Percentiles rank a stretch among this genome's conserved stretches.
phyloP scores from a whole-genome alignment of 2,113 vertebrate genomes.

The Anoplopoma fimbria region DNA sequence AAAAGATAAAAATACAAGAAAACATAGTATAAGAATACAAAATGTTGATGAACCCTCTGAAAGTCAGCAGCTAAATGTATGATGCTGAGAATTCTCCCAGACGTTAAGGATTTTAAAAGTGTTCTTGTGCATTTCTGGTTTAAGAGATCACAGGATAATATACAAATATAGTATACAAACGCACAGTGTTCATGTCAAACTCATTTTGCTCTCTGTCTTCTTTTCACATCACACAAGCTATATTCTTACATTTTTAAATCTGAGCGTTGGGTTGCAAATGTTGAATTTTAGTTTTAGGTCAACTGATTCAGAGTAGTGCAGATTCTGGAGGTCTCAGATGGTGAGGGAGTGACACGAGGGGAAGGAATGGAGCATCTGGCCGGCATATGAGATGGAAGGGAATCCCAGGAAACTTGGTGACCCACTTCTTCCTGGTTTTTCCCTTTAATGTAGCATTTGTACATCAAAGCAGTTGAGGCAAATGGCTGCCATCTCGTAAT shows the following conservation, averaged over 20 bases:
- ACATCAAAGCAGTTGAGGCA: constrained; percentile 78
- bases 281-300: constrained; percentile 29
- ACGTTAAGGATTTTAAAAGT: constrained; percentile 42
- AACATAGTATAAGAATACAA: background rate
- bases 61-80: background rate
- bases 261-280: background rate
- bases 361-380: constrained; percentile 75
- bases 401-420: constrained; percentile 81
- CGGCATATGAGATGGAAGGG: constrained; percentile 80
- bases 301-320: constrained; percentile 27
- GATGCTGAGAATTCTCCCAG: constrained; percentile 20
- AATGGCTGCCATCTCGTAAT: constrained; percentile 77
- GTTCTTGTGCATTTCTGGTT: too few relatives aligned
- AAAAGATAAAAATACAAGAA: background rate
- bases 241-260: constrained; percentile 6
- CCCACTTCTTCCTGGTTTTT: constrained; percentile 77
- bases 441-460: constrained; percentile 72
- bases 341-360: constrained; percentile 46
- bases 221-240: background rate
- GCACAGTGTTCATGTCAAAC: background rate
- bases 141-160: too few relatives aligned
- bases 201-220: background rate
- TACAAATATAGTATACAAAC: too few relatives aligned
- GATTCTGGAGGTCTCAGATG: constrained; percentile 53
- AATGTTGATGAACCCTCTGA: background rate